These are phyloP conservation scores for Ips nitidus DNA, from an alignment of 1,140 invertebrate genomes.

Conservation along the genomic window DNA sequence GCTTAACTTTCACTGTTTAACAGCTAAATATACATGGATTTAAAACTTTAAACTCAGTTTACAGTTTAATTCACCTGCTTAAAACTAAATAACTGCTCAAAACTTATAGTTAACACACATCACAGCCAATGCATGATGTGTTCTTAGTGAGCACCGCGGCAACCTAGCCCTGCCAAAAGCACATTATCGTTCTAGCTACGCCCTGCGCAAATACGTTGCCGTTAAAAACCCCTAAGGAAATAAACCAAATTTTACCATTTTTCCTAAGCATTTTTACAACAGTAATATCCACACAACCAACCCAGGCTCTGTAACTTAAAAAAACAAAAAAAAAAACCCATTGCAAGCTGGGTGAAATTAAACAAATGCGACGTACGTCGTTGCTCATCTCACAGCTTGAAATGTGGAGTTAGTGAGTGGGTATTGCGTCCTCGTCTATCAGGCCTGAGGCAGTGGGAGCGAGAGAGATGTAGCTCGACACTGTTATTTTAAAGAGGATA, in stretches of 20 bases:
- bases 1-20: too few species aligned
- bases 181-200: constrained; percentile 34
- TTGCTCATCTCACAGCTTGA: background rate
- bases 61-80: too few species aligned
- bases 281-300: background rate
- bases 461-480: constrained; percentile 37
- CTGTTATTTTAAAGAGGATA: constrained; percentile 48
- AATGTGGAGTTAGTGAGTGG: background rate
- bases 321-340: background rate
- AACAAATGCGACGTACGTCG: background rate
- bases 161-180: constrained; percentile 26
- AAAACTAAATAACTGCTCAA: too few species aligned
- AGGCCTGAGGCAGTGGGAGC: constrained; percentile 10
- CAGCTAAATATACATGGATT: too few species aligned
- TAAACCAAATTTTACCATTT: constrained; percentile 7
- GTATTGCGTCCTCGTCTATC: constrained; percentile 40
- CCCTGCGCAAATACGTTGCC: constrained; percentile 27
- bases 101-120: too few species aligned
- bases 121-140: too few species aligned
- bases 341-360: background rate
- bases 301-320: too few species aligned
- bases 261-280: background rate
- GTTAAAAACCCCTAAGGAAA: constrained; percentile 4
- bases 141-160: background rate
- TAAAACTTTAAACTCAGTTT: too few species aligned